A percentile compares a stretch with the other conserved stretches of the same genome.
Conservation (phyloP, 1,140 invertebrate genomes). For the Sogatella furcifera region DNA sequence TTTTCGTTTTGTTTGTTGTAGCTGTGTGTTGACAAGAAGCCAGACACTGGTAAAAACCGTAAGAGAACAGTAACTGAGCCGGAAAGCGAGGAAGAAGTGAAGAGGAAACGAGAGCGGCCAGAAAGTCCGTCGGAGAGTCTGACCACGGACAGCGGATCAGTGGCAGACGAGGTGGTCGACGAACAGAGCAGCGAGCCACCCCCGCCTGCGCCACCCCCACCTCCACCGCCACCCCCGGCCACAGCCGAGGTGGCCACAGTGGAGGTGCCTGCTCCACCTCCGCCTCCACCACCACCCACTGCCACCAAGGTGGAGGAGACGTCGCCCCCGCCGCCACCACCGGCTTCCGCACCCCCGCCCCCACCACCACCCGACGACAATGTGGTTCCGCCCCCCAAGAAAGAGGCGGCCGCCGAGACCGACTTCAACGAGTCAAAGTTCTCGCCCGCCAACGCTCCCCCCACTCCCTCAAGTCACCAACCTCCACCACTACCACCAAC, state of each 20-base stretch:
- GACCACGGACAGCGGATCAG: conserved; percentile 53
- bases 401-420: background rate
- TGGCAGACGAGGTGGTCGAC: conserved; percentile 59
- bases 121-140: conserved; percentile 69
- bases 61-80: conserved; percentile 55
- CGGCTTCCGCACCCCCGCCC: background rate
- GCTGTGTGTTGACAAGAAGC: conserved; percentile 12
- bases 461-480: background rate
- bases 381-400: conserved; percentile 10
- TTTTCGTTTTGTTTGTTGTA: conserved; percentile 1
- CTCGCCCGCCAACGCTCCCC: background rate
- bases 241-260: background rate
- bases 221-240: background rate
- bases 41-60: conserved; percentile 54
- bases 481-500: background rate
- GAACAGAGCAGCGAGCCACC: conserved; percentile 15
- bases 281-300: conserved; percentile 18
- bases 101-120: conserved; percentile 57
- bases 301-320: background rate
- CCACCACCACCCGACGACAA: conserved; percentile 3
- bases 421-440: conserved; percentile 4
- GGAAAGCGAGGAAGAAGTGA: conserved; percentile 49
- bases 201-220: background rate
- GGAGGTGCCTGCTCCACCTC: conserved; percentile 11
- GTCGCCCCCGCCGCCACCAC: background rate